Base-by-base conservation (phyloP, 2,888 invertebrate species). In the Camponotus fellah region DNA sequence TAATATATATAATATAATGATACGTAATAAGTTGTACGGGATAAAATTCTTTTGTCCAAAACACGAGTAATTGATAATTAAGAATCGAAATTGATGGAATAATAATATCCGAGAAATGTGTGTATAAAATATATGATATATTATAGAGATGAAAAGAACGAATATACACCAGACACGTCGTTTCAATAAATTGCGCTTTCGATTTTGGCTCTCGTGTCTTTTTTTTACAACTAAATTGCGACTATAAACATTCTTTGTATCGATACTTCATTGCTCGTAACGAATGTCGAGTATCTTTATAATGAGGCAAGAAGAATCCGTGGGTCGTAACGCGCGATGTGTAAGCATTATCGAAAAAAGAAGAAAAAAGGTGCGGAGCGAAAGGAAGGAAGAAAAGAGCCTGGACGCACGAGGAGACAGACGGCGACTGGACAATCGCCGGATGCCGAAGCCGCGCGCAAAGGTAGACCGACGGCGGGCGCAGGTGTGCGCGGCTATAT, bases 401-500 rank as follows among this genome's bases (percentile, higher is more conserved):
- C 21, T 66, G 75, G 46, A 69, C 37, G 21, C 1, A 66, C 49
- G 68, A 65, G 81, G 68, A 56, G 71, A 60, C 64, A 88, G 85
- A 85, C 71, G 83, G 71, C 69, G 65, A 81, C 71, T 83, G 87
- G 85, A 88, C 88, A 88, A 90, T 87, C 87, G 87, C 88, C 88
- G 90, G 91, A 89, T 91, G 89, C 88, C 87, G 79, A 87, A 37
- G 37, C 37, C 53, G 76, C 84, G 86, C 83, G 86, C 82, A 77
- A 87, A 85, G 82, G 85, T 82, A 87, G 90, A 77, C 85, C 84
- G 77, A 86, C 84, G 80, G 85, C 84, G 87, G 89, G 85, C 84
- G 87, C 89, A 85, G 89, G 87, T 86, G 89, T 88, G 83, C 89
- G 62, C 66, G 84, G 81, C 89, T 89, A 83, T 91, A 86, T 90